phyloP scores from a whole-genome alignment of 2,888 invertebrate genomes.

The Folsomia manolachei region DNA sequence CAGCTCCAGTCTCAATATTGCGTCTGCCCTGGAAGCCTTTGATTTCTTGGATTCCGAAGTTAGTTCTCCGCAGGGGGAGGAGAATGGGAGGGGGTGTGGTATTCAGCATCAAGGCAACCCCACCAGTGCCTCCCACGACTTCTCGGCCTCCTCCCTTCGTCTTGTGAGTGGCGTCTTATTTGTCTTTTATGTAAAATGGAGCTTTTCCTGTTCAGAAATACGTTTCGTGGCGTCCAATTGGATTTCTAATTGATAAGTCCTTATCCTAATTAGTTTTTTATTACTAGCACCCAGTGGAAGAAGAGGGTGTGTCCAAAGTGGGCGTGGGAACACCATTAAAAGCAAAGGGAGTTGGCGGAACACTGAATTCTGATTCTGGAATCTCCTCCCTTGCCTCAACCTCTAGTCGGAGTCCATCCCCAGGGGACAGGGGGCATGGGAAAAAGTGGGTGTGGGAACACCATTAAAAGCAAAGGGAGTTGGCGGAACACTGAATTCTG shows the following conservation, averaged over 20 bases:
- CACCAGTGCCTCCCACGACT: background rate
- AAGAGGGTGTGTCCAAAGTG: conserved; percentile 2
- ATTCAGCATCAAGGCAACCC: too few relatives aligned
- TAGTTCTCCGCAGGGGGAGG: conserved; percentile 18
- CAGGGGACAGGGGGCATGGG: too few relatives aligned
- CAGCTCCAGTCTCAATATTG: conserved; percentile 56
- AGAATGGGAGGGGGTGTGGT: too few relatives aligned
- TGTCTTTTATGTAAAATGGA: background rate
- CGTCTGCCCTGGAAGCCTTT: conserved; percentile 58
- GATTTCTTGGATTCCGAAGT: conserved; percentile 56
- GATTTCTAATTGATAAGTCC: background rate
- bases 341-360: background rate
- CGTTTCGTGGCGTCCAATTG: background rate
- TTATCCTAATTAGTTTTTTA: background rate
- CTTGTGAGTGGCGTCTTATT: conserved; percentile 26
- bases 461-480: background rate
- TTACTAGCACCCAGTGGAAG: conserved; percentile 22
- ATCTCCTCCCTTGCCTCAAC: conserved; percentile 54
- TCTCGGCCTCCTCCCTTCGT: conserved; percentile 28
- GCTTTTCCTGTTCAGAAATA: conserved; percentile 22
- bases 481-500: conserved; percentile 52
- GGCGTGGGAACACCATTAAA: background rate
- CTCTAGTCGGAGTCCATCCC: conserved; percentile 35
- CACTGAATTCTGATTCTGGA: conserved; percentile 55
- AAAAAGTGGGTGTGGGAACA: background rate